Base-by-base conservation (phyloP, 1,140 invertebrate genomes). In the Brachionus asplanchnoidis region DNA sequence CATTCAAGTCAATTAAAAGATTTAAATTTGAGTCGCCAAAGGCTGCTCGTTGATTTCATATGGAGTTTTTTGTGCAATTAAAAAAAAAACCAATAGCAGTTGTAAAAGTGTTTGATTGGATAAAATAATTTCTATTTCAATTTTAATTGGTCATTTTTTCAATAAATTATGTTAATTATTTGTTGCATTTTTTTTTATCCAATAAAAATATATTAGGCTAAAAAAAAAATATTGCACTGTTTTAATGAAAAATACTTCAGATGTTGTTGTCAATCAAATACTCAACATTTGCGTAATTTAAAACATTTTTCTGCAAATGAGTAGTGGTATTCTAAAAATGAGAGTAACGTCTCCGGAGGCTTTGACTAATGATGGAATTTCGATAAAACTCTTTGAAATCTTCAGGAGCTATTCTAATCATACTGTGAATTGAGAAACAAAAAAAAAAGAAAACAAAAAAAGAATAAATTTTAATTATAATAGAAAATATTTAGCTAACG, bases 401-500 rank as follows among this genome's bases (percentile, higher is more conserved):
- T 68, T 40, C 66, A 32, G 26, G 53, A 60, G 53, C 53, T 60
- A 60, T 40, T 32, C 17, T 20, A 73, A 73, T 73, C 68, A 73
- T 73, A 73, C 68, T 73, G 68, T 73, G 68, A 73, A 42, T 42
- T 20, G 17, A 73, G n/a, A n/a, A n/a, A n/a, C n/a, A 26, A 26
- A 68, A 36, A n/a, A 68, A 68, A 9, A 36, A 68, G 26, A 68
- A 68, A 68, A 68, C 26, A 36, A 36, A 36, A 36, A 36, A 36
- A 36, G 32, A 36, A 28, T 14, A 68, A 17, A 40, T 73, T 20
- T 42, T 14, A 40, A 42, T 73, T 36, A 73, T 73, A 73, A 73
- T 73, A 36, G 42, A 60, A 73, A 73, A 73, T 42, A 73, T 68
- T 68, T 40, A 73, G 32, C 17, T 73, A 73, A 73, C 68, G 68